phyloP scores from a whole-genome alignment of 2,113 vertebrate genomes.

The Arenaria interpres region DNA sequence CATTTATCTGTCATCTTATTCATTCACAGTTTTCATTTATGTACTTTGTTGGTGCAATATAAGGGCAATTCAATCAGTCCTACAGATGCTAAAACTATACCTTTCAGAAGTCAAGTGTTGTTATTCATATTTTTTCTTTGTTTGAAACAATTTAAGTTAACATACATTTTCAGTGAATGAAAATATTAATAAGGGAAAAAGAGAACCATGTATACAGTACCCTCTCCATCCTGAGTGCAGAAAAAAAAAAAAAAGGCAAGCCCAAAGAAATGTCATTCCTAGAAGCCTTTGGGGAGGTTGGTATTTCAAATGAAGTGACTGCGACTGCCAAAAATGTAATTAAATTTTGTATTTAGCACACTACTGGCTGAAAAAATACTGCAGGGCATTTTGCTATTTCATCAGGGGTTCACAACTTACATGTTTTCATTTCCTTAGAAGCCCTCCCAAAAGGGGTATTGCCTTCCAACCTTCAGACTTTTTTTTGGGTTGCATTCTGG shows the following conservation, averaged over 20 bases:
- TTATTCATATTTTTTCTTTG: not conserved
- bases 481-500: not conserved
- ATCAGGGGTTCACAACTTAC: not conserved
- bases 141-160: not conserved
- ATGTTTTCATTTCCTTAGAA: not conserved
- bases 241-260: not conserved
- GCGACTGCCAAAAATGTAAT: not conserved
- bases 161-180: not conserved
- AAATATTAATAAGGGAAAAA: not conserved
- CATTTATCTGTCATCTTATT: not conserved
- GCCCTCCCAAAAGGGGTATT: not conserved
- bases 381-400: not conserved
- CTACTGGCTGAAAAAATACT: not conserved
- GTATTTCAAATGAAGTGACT: not conserved
- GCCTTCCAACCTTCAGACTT: not conserved
- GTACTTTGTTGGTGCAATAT: rapidly evolving
- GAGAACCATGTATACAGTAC: not conserved
- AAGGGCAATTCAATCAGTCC: not conserved
- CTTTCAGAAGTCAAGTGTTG: not conserved
- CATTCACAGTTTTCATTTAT: not conserved
- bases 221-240: not conserved
- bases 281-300: not conserved
- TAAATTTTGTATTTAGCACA: not conserved
- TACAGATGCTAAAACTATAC: not conserved
- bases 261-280: not conserved